These are phyloP conservation scores for Oryzaephilus surinamensis DNA, from an alignment of 1,140 invertebrate genomes.

Conservation along the genomic window DNA sequence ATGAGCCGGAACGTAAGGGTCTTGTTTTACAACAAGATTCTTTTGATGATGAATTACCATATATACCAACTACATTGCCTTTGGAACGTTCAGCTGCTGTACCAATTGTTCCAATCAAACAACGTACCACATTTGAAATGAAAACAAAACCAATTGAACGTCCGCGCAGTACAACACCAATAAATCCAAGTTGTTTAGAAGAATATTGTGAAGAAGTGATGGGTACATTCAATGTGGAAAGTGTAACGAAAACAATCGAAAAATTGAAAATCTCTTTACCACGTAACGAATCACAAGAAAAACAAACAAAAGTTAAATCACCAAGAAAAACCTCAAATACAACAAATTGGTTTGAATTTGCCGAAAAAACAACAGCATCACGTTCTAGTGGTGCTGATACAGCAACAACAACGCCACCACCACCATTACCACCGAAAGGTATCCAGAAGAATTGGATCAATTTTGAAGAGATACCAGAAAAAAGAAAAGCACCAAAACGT, in stretches of 20 bases:
- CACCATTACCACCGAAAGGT: slow-evolving; percentile 41
- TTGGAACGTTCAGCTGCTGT: slow-evolving; percentile 69
- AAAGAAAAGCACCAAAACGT: slow-evolving; percentile 61
- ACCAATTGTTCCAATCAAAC: slow-evolving; percentile 68
- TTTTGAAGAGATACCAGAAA: slow-evolving; percentile 74
- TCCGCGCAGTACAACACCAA: slow-evolving; percentile 73
- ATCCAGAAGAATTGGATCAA: slow-evolving; percentile 60
- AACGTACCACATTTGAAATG: slow-evolving; percentile 54
- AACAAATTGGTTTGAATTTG: slow-evolving; percentile 53
- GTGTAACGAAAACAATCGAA: slow-evolving; percentile 38
- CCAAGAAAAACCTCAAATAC: slow-evolving; percentile 39
- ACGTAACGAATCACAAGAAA: slow-evolving; percentile 41
- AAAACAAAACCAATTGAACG: slow-evolving; percentile 77
- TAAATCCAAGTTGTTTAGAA: slow-evolving; percentile 66
- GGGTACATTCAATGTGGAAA: slow-evolving; percentile 23
- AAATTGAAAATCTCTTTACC: slow-evolving; percentile 61
- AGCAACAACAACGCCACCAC: slow-evolving; percentile 26
- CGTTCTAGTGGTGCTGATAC: slow-evolving; percentile 13
- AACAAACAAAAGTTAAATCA: slow-evolving; percentile 35
- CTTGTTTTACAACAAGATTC: slow-evolving; percentile 70
- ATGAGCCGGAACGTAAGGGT: slow-evolving; percentile 58
- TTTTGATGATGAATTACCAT: slow-evolving; percentile 78
- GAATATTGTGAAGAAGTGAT: slow-evolving; percentile 48
- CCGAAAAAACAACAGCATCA: slow-evolving; percentile 37
- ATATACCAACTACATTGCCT: slow-evolving; percentile 74